Base-by-base conservation (phyloP, 2,113 vertebrate genomes). In the Oxyruncus cristatus region DNA sequence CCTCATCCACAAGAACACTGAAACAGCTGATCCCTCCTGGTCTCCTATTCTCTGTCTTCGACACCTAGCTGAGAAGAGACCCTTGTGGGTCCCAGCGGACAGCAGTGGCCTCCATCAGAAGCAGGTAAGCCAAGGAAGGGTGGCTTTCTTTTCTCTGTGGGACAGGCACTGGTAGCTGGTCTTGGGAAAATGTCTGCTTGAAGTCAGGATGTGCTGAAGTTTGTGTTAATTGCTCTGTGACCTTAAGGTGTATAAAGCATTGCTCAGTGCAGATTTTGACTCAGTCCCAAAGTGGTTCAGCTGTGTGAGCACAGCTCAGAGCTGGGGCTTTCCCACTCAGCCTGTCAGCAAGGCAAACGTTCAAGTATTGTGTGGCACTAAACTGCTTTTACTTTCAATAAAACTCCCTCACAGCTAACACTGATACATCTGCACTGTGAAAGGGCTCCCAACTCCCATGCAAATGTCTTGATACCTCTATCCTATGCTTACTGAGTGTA, bases 101-200 rank as follows among this genome's bases (percentile, higher is more conserved):
- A 55, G 32, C 1, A 8, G 7, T 0, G 1, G 15, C 26, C 85
- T 24, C 12, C 0, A 0, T n/a, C 44, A 37, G 55, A 33, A 77
- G 32, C 12, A 84, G 63, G 68, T 76, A 77, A 41, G 87, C 14
- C 33, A 41, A 24, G 26, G 58, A 61, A 15, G 35, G 27, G 1
- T 53, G 22, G 5, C 11, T 49, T 49, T 87, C 81, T 77, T 56
- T 59, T 79, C 24, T 33, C 26, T 62, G 32, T 63, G 46, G 58
- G 37, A 39, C 18, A 27, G 44, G 13, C 1, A 2, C 12, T 30
- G 24, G 20, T 53, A 55, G 33, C 20, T 92, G 37, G 11, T n/a
- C 28, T 80, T 15, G 14, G 66, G 37, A 80, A 50, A 39, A 13
- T 9, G 17, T 27, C 37, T 89, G 32, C 16, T 49, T 47, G 32